Evolutionary conservation across 2,113 vertebrate genomes (phyloP).

Genomic region (Glareola pratincola): DNA sequence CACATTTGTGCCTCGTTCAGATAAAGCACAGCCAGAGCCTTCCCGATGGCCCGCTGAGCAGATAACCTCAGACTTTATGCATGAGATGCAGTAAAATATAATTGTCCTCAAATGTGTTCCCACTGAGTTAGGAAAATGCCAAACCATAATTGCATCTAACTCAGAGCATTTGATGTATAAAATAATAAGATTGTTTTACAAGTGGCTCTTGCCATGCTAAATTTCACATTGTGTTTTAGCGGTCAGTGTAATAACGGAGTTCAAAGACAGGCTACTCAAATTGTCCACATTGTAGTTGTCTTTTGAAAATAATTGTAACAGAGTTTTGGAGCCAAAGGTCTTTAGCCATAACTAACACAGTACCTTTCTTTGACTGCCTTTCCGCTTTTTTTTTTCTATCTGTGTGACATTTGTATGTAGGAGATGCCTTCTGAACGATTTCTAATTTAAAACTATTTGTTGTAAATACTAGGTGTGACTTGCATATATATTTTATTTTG

Average conservation of each 20-base stretch:
- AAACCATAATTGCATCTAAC: conserved; percentile 51
- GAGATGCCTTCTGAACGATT: conserved; percentile 24
- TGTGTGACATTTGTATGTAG: conserved; percentile 23
- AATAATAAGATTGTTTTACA: conserved; percentile 31
- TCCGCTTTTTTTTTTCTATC: neutral
- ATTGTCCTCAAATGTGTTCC: neutral
- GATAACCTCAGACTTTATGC: conserved; percentile 36
- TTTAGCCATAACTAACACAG: conserved; percentile 32
- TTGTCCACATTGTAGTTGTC: conserved; percentile 30
- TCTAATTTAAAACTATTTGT: conserved; percentile 57
- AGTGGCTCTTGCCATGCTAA: conserved; percentile 54
- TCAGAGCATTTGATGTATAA: conserved; percentile 42
- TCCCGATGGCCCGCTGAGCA: conserved; percentile 17
- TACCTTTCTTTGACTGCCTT: conserved; percentile 40
- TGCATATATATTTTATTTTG: conserved; percentile 41
- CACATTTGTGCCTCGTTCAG: conserved; percentile 10
- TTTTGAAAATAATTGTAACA: conserved; percentile 11
- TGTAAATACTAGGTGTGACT: conserved; percentile 52
- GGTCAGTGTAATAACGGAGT: neutral
- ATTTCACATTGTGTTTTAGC: conserved; percentile 38
- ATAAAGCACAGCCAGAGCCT: neutral
- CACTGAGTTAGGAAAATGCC: conserved; percentile 20
- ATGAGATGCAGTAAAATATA: conserved; percentile 48
- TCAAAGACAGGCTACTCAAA: conserved; percentile 6
- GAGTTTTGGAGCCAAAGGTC: conserved; percentile 51